Conservation (phyloP, 2,888 invertebrate species). For the Choristoneura rosaceana region DNA sequence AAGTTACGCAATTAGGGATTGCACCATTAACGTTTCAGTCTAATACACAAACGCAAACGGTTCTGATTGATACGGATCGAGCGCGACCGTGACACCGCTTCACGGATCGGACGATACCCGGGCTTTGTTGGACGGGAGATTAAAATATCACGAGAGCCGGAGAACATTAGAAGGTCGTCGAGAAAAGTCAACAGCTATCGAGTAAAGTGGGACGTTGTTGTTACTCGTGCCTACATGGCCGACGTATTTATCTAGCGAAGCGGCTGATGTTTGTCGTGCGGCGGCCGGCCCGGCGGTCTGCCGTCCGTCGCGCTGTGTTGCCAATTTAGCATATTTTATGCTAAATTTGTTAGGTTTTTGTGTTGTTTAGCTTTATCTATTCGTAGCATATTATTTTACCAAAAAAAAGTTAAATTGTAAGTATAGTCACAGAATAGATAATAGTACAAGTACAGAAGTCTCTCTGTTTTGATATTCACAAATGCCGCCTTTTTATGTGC, state of each 20-base stretch:
- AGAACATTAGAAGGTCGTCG: constrained; percentile 40
- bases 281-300: constrained; percentile 45
- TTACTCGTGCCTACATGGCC: constrained; percentile 31
- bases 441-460: too few relatives aligned
- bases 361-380: too few relatives aligned
- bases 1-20: constrained; percentile 32
- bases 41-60: constrained; percentile 28
- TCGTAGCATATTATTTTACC: too few relatives aligned
- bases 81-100: constrained; percentile 42
- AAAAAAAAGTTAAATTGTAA: too few relatives aligned
- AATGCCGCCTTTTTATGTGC: too few relatives aligned
- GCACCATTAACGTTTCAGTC: constrained; percentile 44
- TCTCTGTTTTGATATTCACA: too few relatives aligned
- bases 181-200: constrained; percentile 41
- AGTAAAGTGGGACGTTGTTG: constrained; percentile 41
- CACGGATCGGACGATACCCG: constrained; percentile 34
- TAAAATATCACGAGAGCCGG: constrained; percentile 38
- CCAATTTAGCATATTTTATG: too few relatives aligned
- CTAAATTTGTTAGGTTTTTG: too few relatives aligned
- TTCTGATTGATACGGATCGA: constrained; percentile 45
- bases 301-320: constrained; percentile 46
- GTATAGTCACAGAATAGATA: too few relatives aligned
- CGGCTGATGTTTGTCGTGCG: constrained; percentile 36
- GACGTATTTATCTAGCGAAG: constrained; percentile 40
- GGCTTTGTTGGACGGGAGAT: constrained; percentile 33